A percentile compares a stretch with the other conserved stretches of the same genome.
Conservation (phyloP, 2,797 vertebrate species). For the Setipinna tenuifilis region DNA sequence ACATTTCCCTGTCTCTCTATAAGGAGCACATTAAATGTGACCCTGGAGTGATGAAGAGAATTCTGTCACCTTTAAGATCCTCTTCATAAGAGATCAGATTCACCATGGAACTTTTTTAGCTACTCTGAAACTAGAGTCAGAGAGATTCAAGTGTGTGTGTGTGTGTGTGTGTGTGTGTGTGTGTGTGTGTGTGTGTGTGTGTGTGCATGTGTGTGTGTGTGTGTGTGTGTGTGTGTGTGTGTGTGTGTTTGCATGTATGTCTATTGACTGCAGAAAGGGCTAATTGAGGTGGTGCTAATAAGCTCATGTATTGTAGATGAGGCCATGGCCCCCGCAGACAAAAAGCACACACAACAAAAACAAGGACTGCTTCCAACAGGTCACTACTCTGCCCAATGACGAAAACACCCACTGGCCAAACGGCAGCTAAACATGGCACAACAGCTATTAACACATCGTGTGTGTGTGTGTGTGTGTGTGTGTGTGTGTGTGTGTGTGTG, state of each 20-base stretch:
- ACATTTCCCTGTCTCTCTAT: neutral
- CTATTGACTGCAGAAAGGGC: too few relatives aligned
- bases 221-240: too few relatives aligned
- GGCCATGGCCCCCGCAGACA: constrained; percentile 51
- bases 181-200: constrained; percentile 28
- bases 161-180: too few relatives aligned
- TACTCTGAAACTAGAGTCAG: neutral
- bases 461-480: neutral
- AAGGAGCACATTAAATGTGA: neutral
- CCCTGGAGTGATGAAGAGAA: neutral
- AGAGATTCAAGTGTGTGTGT: constrained; percentile 7
- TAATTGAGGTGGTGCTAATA: constrained; percentile 68
- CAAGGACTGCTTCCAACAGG: constrained; percentile 18
- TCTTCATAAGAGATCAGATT: neutral
- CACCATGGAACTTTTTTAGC: neutral
- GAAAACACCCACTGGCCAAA: too few relatives aligned
- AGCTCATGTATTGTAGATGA: constrained; percentile 76
- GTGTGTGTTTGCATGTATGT: too few relatives aligned
- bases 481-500: too few relatives aligned
- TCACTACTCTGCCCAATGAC: too few relatives aligned
- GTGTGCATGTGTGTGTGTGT: too few relatives aligned
- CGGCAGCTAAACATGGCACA: too few relatives aligned
- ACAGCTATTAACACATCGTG: too few relatives aligned
- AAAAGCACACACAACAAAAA: constrained; percentile 8
- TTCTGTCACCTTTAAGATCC: neutral